Conservation (phyloP, 1,140 invertebrate genomes). For the Lepidostoma basale region DNA sequence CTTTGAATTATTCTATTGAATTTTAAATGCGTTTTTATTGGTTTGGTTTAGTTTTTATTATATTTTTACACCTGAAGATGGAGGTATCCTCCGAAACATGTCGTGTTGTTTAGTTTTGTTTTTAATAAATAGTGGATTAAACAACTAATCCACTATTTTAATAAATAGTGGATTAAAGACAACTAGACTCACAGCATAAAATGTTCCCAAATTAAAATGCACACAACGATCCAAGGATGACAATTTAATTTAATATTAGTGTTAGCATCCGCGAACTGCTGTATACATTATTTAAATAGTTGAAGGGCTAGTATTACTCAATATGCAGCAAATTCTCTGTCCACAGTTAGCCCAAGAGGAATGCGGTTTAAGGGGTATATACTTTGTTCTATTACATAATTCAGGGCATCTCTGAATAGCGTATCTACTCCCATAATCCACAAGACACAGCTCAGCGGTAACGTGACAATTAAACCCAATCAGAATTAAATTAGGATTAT, state of each 20-base stretch:
- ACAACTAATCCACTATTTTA: too few relatives aligned
- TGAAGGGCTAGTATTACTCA: neutral
- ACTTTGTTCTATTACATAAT: neutral
- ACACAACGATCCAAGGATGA: neutral
- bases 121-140: too few relatives aligned
- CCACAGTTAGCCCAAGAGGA: neutral
- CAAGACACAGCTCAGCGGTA: neutral
- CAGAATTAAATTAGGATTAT: neutral
- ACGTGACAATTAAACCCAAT: neutral
- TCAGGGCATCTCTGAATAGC: too few relatives aligned
- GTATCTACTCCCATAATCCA: too few relatives aligned
- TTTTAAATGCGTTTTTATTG: too few relatives aligned
- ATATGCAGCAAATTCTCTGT: neutral
- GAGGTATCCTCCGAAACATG: too few relatives aligned
- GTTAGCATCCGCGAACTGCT: neutral
- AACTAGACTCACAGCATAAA: too few relatives aligned
- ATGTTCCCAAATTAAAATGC: neutral
- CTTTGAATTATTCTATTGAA: too few relatives aligned
- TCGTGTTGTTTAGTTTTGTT: too few relatives aligned
- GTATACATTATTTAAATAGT: neutral
- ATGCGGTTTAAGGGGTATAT: neutral
- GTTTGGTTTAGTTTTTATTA: too few relatives aligned
- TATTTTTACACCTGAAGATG: too few relatives aligned
- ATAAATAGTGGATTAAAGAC: too few relatives aligned
- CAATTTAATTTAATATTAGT: neutral